phyloP scores from a whole-genome alignment of 2,888 invertebrate species.

The Parascotia fuliginaria region DNA sequence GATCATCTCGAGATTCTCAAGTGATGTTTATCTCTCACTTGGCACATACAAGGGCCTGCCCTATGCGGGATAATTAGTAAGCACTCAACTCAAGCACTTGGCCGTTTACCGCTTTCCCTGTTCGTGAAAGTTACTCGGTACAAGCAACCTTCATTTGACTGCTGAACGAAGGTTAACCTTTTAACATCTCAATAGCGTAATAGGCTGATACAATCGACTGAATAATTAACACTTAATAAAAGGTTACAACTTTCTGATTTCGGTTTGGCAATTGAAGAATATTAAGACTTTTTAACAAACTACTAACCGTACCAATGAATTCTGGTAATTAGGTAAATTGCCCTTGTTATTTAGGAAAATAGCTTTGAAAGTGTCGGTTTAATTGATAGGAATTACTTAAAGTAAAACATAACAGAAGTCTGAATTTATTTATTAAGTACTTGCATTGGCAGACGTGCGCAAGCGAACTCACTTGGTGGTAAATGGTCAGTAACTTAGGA shows the following conservation, averaged over 20 bases:
- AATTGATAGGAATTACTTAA: too few relatives aligned
- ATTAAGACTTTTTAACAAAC: too few relatives aligned
- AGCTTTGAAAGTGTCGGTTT: too few relatives aligned
- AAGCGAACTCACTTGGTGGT: too few relatives aligned
- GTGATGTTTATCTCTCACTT: conserved; percentile 32
- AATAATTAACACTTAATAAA: conserved; percentile 10
- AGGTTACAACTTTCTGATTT: neutral
- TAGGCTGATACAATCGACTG: conserved; percentile 12
- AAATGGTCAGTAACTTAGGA: too few relatives aligned
- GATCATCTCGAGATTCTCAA: conserved; percentile 30
- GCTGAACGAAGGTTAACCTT: conserved; percentile 28
- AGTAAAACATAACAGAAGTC: too few relatives aligned
- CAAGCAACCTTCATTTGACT: conserved; percentile 41
- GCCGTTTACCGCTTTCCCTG: conserved; percentile 49
- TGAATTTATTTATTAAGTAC: too few relatives aligned
- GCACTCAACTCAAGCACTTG: conserved; percentile 25
- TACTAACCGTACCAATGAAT: too few relatives aligned
- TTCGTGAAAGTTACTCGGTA: conserved; percentile 47
- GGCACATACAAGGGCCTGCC: conserved; percentile 16
- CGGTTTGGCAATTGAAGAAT: neutral
- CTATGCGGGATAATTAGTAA: conserved; percentile 42
- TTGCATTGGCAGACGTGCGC: too few relatives aligned
- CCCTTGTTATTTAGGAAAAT: too few relatives aligned
- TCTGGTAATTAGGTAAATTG: too few relatives aligned
- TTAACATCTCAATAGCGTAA: conserved; percentile 33